These are phyloP conservation scores for Lasioglossum oenotherae DNA, from an alignment of 2,888 invertebrate species.

Conservation along the genomic window DNA sequence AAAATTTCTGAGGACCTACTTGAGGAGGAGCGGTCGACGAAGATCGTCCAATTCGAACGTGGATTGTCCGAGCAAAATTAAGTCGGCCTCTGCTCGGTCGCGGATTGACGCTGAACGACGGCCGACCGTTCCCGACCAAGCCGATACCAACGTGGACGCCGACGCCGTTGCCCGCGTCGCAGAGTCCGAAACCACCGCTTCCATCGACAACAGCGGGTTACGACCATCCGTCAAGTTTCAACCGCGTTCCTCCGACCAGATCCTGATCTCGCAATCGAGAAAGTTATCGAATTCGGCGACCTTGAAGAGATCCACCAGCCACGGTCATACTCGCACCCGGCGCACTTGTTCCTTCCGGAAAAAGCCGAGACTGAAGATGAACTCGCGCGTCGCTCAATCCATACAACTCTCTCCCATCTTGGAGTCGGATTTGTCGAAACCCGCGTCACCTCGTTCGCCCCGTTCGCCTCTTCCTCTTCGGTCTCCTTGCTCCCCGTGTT, in stretches of 20 bases:
- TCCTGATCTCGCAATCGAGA: background rate
- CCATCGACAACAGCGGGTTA: background rate
- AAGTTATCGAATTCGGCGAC: constrained; percentile 4
- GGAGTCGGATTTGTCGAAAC: constrained; percentile 90
- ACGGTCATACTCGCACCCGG: constrained; percentile 20
- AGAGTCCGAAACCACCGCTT: background rate
- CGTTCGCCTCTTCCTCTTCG: constrained; percentile 70
- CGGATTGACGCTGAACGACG: background rate
- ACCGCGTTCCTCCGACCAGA: background rate
- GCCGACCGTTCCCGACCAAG: background rate
- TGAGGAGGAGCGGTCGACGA: constrained; percentile 46
- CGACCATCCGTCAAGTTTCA: constrained; percentile 8
- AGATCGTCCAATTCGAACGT: background rate
- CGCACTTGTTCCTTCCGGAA: constrained; percentile 72
- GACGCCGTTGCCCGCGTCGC: background rate
- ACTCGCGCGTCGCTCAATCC: constrained; percentile 81
- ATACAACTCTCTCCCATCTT: constrained; percentile 88
- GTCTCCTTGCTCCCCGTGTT: background rate
- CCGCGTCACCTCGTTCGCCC: constrained; percentile 86
- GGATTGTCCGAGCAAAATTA: background rate
- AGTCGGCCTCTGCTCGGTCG: background rate
- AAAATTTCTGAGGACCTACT: constrained; percentile 77
- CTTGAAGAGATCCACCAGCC: background rate
- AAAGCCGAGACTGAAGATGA: constrained; percentile 79
- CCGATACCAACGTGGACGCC: background rate